These are phyloP conservation scores for Columbina picui DNA, from an alignment of 2,113 vertebrate species.

Conservation along the genomic window DNA sequence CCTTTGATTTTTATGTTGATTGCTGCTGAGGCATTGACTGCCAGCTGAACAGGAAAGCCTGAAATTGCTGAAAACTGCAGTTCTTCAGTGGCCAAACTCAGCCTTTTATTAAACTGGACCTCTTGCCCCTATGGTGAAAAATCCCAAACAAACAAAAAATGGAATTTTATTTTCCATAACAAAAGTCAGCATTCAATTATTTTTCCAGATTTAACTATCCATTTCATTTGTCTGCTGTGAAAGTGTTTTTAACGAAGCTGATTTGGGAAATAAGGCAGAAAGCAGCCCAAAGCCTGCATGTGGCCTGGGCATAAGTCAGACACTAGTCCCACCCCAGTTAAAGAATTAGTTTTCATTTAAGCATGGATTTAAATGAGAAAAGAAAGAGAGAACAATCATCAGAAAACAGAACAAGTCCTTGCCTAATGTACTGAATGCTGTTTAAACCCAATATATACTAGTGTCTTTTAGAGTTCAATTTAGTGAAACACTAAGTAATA, in stretches of 20 bases:
- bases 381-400: neutral
- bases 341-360: neutral
- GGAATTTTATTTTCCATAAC: neutral
- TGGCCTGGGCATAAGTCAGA: neutral
- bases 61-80: conserved; percentile 83
- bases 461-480: neutral
- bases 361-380: neutral
- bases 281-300: neutral
- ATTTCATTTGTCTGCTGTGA: neutral
- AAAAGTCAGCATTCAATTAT: neutral
- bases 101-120: conserved; percentile 79
- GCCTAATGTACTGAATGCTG: neutral
- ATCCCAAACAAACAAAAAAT: neutral
- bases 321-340: neutral
- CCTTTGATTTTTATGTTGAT: conserved; percentile 80
- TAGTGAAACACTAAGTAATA: neutral
- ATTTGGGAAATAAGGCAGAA: neutral
- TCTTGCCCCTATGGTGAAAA: conserved; percentile 82
- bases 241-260: neutral
- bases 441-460: neutral
- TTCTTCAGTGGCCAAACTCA: conserved; percentile 78
- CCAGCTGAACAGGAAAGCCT: conserved; percentile 81
- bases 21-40: conserved; percentile 81
- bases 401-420: neutral
- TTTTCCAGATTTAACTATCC: neutral